Percentiles rank a stretch among this genome's conserved stretches.
These are phyloP conservation scores for Pangasius krempfi DNA, from an alignment of 2,797 vertebrate genomes.

Conservation along the genomic window DNA sequence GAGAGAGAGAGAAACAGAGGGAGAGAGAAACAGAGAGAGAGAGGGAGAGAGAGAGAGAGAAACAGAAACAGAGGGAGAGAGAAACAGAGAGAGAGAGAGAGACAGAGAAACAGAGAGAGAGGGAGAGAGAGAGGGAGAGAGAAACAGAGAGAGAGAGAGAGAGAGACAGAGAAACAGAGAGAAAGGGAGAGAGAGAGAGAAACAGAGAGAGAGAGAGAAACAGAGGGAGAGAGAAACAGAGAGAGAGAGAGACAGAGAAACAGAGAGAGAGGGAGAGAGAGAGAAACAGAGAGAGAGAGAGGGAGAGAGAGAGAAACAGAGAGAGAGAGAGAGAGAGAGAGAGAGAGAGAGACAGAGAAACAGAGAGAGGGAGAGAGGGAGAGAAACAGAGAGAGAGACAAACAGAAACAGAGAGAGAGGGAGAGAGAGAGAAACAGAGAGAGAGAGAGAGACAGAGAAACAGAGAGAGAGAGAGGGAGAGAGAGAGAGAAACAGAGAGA, in stretches of 20 bases:
- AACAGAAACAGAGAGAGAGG: background rate
- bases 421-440: background rate
- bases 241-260: background rate
- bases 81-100: background rate
- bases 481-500: background rate
- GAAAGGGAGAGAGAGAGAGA: background rate
- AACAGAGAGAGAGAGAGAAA: background rate
- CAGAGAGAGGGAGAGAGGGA: background rate
- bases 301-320: background rate
- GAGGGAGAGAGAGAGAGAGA: background rate
- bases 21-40: background rate
- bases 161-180: background rate
- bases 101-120: background rate
- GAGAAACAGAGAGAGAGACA: background rate
- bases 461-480: background rate
- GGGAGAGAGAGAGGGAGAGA: background rate
- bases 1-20: background rate
- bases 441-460: background rate
- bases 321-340: background rate
- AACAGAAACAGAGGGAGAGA: background rate
- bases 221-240: background rate
- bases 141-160: background rate
- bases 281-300: background rate
- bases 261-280: background rate
- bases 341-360: background rate